Percentiles rank a stretch among this genome's conserved stretches.
phyloP scores from a whole-genome alignment of 2,797 vertebrate genomes.

The Eremophila alpestris region DNA sequence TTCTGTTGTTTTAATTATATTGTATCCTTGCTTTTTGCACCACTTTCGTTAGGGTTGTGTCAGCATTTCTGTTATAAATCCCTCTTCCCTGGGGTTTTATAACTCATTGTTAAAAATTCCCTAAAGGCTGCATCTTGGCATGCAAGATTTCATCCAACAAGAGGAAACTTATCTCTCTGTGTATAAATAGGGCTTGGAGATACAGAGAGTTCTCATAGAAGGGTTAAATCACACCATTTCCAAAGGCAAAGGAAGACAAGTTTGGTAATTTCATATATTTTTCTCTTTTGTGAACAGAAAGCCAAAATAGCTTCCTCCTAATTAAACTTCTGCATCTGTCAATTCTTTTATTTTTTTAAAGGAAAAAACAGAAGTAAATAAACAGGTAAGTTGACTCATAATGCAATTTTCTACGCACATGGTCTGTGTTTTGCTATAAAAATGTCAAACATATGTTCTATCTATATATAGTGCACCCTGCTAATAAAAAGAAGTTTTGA shows the following conservation, averaged over 20 bases:
- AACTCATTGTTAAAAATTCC: not conserved
- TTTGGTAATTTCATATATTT: not conserved
- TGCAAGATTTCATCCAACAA: not conserved
- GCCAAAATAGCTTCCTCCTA: slow-evolving; percentile 6
- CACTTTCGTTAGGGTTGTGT: slow-evolving; percentile 38
- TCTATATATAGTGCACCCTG: not conserved
- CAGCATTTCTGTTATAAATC: slow-evolving; percentile 42
- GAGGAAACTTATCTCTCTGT: not conserved
- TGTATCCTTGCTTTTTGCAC: not conserved
- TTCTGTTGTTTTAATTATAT: slow-evolving; percentile 65
- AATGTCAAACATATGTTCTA: slow-evolving; percentile 3
- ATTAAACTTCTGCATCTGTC: slow-evolving; percentile 13
- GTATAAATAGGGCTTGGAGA: not conserved
- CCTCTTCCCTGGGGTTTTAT: slow-evolving; percentile 4
- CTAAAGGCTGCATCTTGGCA: not conserved
- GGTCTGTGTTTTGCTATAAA: slow-evolving; percentile 17
- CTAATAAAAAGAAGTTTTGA: slow-evolving; percentile 4
- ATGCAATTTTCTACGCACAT: slow-evolving; percentile 3
- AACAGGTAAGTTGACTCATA: slow-evolving; percentile 25
- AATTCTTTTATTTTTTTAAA: not conserved
- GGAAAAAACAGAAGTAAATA: slow-evolving; percentile 17
- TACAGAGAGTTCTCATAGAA: not conserved
- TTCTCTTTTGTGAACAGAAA: not conserved
- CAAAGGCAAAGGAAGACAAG: not conserved
- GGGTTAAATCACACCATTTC: not conserved